Percentiles rank a stretch among this genome's conserved stretches.
Conservation (phyloP, 2,113 vertebrate species). For the Odocoileus virginianus region DNA sequence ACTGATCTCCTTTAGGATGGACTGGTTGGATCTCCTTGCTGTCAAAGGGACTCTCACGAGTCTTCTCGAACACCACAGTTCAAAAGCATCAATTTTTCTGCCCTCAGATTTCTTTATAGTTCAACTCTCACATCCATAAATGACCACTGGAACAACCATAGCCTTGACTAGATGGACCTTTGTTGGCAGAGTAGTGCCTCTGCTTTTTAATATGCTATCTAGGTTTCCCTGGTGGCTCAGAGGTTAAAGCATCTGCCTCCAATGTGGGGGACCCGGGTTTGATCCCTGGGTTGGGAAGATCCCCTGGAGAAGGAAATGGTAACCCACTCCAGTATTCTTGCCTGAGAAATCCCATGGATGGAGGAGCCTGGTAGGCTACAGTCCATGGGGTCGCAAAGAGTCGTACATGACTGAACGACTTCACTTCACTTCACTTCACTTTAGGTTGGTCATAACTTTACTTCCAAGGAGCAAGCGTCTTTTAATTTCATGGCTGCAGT, state of each 20-base stretch:
- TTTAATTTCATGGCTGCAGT: not conserved
- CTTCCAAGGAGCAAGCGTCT: not conserved
- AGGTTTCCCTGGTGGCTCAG: too few relatives aligned
- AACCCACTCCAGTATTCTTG: too few relatives aligned
- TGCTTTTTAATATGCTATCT: not conserved
- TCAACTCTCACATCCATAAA: not conserved
- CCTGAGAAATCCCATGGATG: too few relatives aligned
- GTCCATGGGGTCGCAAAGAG: too few relatives aligned
- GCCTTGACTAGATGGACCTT: not conserved
- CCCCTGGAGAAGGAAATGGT: too few relatives aligned
- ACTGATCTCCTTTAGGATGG: not conserved
- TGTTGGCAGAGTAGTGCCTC: not conserved
- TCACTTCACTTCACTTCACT: too few relatives aligned
- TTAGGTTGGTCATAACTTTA: not conserved
- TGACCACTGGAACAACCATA: not conserved
- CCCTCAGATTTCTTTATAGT: not conserved
- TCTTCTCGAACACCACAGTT: not conserved
- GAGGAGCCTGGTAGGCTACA: too few relatives aligned
- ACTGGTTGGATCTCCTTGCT: not conserved
- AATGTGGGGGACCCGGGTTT: too few relatives aligned
- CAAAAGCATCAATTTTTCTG: not conserved
- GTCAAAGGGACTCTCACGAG: not conserved
- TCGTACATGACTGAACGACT: too few relatives aligned
- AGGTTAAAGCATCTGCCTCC: too few relatives aligned
- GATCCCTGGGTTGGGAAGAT: too few relatives aligned